phyloP scores from a whole-genome alignment of 92 coral and sea anemone species.

The Micromussa lordhowensis region DNA sequence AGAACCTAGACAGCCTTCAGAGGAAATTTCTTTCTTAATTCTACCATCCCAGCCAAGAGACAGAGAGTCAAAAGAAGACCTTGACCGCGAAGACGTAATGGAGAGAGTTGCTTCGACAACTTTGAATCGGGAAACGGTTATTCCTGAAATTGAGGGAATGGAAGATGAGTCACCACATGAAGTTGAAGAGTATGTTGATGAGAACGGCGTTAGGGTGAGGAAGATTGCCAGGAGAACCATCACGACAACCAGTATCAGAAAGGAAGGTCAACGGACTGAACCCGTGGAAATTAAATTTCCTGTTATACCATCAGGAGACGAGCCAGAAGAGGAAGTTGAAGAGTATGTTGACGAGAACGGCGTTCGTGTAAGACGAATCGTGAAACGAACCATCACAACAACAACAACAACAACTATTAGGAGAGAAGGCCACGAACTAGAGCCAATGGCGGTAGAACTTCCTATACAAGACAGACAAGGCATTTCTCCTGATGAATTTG shows the following conservation, averaged over 20 bases:
- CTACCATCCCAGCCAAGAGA: neutral
- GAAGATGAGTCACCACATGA: conserved; percentile 16
- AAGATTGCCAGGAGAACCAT: conserved; percentile 39
- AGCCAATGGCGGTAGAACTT: conserved; percentile 6
- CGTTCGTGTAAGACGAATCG: conserved; percentile 53
- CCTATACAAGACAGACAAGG: conserved; percentile 12
- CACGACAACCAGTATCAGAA: conserved; percentile 42
- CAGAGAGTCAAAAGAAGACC: conserved; percentile 7
- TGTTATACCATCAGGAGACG: conserved; percentile 8
- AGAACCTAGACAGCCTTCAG: neutral
- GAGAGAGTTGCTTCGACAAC: neutral
- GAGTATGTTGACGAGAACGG: conserved; percentile 76
- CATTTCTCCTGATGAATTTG: conserved; percentile 26
- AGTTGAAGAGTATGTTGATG: conserved; percentile 73
- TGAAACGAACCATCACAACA: conserved; percentile 67
- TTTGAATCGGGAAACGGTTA: too few relatives aligned
- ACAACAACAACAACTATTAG: conserved; percentile 15
- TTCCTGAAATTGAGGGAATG: too few relatives aligned
- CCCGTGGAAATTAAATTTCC: conserved; percentile 11
- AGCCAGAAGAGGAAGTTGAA: conserved; percentile 58
- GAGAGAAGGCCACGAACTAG: conserved; percentile 32
- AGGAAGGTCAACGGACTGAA: neutral
- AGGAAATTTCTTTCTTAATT: neutral
- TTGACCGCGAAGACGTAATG: neutral
- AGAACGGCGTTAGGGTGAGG: conserved; percentile 54